Conservation (phyloP, 2,113 vertebrate species). For the rat (Rattus norvegicus) region GRCr8 NC_086020.1:217391501-217392000, state of each 20-base stretch:
- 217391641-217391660: not conserved
- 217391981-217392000: not conserved
- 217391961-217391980: not conserved
- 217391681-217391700: not conserved
- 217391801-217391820: not conserved
- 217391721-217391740: not conserved
- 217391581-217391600: not conserved
- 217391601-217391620: not conserved
- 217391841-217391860: not conserved
- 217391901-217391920: not conserved
- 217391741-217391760: not conserved
- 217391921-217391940: not conserved
- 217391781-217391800: not conserved
- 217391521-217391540: not conserved
- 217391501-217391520: not conserved
- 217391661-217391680: not conserved
- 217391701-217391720: not conserved
- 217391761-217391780: not conserved
- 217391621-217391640: not conserved
- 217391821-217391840: not conserved
- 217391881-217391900: not conserved
- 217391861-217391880: not conserved
- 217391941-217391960: not conserved
- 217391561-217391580: not conserved
- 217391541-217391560: not conserved